A percentile compares a stretch with the other conserved stretches of the same genome.
Evolutionary conservation across 2,113 vertebrate genomes (phyloP).

Genomic region (Hippocampus guttulatus): DNA sequence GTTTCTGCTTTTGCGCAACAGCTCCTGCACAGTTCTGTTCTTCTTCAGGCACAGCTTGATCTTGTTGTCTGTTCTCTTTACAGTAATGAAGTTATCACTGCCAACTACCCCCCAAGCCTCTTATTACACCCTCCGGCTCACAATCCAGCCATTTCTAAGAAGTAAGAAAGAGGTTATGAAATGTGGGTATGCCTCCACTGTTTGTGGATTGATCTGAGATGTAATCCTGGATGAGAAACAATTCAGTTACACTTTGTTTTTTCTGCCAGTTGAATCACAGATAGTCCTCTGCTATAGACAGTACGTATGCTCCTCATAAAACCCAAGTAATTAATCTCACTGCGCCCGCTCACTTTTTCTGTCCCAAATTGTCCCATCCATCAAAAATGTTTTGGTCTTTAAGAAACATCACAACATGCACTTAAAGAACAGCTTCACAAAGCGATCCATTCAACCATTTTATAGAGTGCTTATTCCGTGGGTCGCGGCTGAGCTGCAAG

Average conservation of each 20-base stretch:
- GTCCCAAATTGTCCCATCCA: conserved; percentile 9
- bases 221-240: conserved; percentile 37
- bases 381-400: conserved; percentile 34
- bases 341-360: not conserved
- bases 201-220: conserved; percentile 19
- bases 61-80: conserved; percentile 21
- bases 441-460: not conserved
- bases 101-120: conserved; percentile 17
- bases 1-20: conserved; percentile 18
- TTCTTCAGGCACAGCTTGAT: conserved; percentile 33
- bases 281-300: conserved; percentile 23
- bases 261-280: conserved; percentile 25
- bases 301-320: conserved; percentile 35
- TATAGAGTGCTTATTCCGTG: not conserved
- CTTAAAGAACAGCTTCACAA: not conserved
- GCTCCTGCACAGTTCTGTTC: not conserved
- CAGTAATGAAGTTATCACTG: conserved; percentile 31
- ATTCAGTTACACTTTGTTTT: conserved; percentile 17
- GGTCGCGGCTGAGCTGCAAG: no score
- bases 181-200: conserved; percentile 12
- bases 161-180: conserved; percentile 25
- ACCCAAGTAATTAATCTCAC: conserved; percentile 37
- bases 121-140: not conserved
- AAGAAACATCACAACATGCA: conserved; percentile 15
- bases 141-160: conserved; percentile 26